These are phyloP conservation scores for Sogatella furcifera DNA, from an alignment of 1,140 invertebrate species.

Conservation along the genomic window DNA sequence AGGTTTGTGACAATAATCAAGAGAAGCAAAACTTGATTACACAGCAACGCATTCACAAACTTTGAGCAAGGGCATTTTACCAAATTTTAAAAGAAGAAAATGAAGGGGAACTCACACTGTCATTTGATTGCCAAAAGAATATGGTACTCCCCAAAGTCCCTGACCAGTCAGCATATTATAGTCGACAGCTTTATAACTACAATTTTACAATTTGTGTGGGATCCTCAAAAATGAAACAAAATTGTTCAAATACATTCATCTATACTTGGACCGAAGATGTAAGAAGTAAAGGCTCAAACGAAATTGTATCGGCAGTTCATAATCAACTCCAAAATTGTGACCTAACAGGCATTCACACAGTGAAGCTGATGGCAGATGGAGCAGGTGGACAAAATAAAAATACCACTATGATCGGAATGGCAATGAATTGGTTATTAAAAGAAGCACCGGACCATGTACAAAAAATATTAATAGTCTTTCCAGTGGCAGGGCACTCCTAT, in stretches of 20 bases:
- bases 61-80: not conserved
- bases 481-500: conserved; percentile 25
- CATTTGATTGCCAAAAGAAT: conserved; percentile 34
- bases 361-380: conserved; percentile 24
- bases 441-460: conserved; percentile 20
- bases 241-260: conserved; percentile 21
- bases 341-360: conserved; percentile 12
- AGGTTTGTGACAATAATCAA: not conserved
- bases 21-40: not conserved
- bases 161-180: conserved; percentile 30
- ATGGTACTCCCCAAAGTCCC: conserved; percentile 25
- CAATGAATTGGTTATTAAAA: conserved; percentile 21
- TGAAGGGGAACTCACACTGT: not conserved
- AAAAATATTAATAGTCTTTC: conserved; percentile 13
- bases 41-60: not conserved
- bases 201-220: conserved; percentile 30
- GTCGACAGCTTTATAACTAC: conserved; percentile 26
- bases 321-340: no score
- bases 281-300: conserved; percentile 25
- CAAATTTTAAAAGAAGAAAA: not conserved
- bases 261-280: conserved; percentile 28
- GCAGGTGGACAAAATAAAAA: conserved; percentile 30
- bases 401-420: conserved; percentile 22
- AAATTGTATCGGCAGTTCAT: conserved; percentile 26
- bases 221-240: conserved; percentile 24